Base-by-base conservation (phyloP, 2,797 vertebrate species). In the Pipistrellus pipistrellus region DNA sequence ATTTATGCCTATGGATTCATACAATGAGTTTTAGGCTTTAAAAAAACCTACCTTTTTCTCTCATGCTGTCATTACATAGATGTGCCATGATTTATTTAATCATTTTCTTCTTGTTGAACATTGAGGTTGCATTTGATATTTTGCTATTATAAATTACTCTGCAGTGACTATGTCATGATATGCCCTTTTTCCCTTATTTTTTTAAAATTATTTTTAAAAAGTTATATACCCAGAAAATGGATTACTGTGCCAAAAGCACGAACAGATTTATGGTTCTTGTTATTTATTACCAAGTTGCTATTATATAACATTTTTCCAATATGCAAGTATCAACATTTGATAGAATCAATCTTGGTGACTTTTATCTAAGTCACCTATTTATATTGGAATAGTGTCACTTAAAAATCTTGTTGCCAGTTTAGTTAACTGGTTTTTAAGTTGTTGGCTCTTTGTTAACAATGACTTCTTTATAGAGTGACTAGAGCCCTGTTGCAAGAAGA, bases 151-250 rank as follows among this genome's bases (percentile, higher is more conserved):
- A 84, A 88, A 84, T 83, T 71, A 77, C 18, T 72, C 35, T 64
- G 35, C 38, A 69, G 30, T 88, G 53, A 77, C 30, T 73, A 5
- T 55, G 75, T 35, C 59, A 71, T 82, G 32, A 38, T n/a, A 68
- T 59, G 25, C 14, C 51, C 35, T 80, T 88, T 68, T 41, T 76
- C 46, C 35, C 76, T 64, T 81, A 68, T 32, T 59, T 38, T 73
- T 84, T 78, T 72, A 83, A 83, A 38, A 85, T 82, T 92, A 46
- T 80, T 92, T 62, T 91, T 89, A 73, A 55, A 86, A 80, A 86
- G 21, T 41, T 80, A 44, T 13, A 59, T 76, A 35, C 55, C 35
- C 25, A 83, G 30, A 90, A 93, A n/a, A 64, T 77, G 55, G 11
- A 38, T 90, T 90, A 64, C 35, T 83, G 25, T 71, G 44, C 35